A percentile compares a stretch with the other conserved stretches of the same genome.
phyloP scores from a whole-genome alignment of 1,140 invertebrate genomes.

The Lepidurus packardi region DNA sequence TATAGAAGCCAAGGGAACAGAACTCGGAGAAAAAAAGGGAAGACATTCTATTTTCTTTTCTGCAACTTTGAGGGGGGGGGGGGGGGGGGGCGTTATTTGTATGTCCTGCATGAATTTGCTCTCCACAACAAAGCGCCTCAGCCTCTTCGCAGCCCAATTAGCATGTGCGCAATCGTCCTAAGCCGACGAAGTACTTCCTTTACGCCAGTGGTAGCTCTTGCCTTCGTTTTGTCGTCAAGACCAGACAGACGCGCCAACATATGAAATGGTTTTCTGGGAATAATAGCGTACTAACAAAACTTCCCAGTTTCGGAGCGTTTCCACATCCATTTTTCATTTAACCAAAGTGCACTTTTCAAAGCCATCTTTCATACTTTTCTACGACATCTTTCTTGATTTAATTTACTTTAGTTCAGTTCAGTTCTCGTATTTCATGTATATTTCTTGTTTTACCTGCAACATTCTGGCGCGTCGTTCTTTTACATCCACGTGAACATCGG shows the following conservation, averaged over 20 bases:
- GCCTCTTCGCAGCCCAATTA: not conserved
- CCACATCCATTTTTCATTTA: too few species aligned
- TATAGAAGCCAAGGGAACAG: not conserved
- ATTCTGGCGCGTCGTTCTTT: slow-evolving; percentile 29
- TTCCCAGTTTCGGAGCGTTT: too few species aligned
- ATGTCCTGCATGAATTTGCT: not conserved
- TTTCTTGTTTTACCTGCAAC: slow-evolving; percentile 23
- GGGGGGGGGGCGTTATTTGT: too few species aligned
- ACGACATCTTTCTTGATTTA: too few species aligned
- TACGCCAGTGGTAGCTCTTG: not conserved
- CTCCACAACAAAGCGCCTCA: not conserved
- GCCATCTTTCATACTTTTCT: too few species aligned
- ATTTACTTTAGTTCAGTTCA: too few species aligned
- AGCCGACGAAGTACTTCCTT: too few species aligned
- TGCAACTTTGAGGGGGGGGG: not conserved
- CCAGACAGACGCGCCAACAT: not conserved
- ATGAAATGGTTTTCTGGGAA: not conserved
- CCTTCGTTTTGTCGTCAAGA: not conserved
- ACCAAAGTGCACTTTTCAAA: too few species aligned
- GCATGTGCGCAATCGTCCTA: not conserved
- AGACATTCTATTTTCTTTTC: not conserved
- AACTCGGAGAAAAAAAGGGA: not conserved
- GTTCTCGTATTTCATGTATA: not conserved
- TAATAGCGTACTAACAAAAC: too few species aligned
- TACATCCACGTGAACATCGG: slow-evolving; percentile 6